phyloP scores from a whole-genome alignment of 2,113 vertebrate genomes.

The Cervus canadensis region DNA sequence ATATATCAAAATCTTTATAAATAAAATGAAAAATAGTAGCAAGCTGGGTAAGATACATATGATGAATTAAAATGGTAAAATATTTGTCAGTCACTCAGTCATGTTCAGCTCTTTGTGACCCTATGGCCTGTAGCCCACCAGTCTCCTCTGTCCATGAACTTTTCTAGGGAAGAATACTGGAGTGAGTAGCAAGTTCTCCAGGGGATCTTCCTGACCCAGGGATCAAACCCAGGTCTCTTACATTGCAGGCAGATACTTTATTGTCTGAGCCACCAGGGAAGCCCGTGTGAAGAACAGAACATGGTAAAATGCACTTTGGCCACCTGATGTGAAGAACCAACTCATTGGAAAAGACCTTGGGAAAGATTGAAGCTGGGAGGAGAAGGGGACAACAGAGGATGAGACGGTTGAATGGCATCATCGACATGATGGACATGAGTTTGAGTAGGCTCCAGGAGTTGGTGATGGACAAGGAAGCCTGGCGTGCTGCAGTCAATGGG shows the following conservation, averaged over 20 bases:
- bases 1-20: neutral
- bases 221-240: neutral
- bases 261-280: neutral
- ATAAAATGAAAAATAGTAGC: neutral
- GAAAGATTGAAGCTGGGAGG: neutral
- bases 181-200: neutral
- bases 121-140: neutral
- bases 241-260: neutral
- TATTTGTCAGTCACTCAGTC: neutral
- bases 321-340: neutral
- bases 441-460: neutral
- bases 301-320: neutral
- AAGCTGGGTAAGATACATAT: neutral
- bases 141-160: neutral
- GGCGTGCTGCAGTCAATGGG: neutral
- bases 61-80: neutral
- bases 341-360: neutral
- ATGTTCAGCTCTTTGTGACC: neutral
- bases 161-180: neutral
- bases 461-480: neutral
- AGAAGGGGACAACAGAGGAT: neutral
- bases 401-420: neutral
- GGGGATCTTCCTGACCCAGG: neutral
- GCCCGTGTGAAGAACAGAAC: neutral
- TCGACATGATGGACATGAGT: fast-evolving